phyloP scores from a whole-genome alignment of 2,888 invertebrate species.

The Gibbula magus region DNA sequence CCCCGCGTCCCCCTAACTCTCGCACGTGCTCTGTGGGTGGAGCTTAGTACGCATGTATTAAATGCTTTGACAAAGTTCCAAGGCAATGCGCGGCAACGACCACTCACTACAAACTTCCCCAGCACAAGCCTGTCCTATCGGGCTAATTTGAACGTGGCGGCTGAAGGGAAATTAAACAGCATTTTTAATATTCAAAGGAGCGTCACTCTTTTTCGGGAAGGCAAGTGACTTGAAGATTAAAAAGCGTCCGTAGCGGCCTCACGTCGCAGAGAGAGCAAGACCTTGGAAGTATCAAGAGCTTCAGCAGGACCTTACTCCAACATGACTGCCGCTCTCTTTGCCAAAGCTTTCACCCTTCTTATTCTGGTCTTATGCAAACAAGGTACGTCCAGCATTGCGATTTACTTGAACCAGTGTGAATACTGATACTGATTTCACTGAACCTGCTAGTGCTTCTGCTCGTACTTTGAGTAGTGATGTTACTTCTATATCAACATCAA shows the following conservation, averaged over 20 bases:
- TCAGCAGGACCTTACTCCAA: neutral
- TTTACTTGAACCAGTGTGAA: too few relatives aligned
- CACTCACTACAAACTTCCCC: neutral
- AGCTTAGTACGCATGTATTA: neutral
- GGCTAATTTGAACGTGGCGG: neutral
- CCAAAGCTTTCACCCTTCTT: neutral
- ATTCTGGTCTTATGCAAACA: slow-evolving; percentile 1
- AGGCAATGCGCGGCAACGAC: neutral
- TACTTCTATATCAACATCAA: too few relatives aligned
- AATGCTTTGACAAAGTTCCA: neutral
- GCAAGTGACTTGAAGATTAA: slow-evolving; percentile 1
- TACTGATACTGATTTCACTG: too few relatives aligned
- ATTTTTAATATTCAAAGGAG: neutral
- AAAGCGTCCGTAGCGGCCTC: neutral
- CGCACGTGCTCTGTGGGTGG: neutral
- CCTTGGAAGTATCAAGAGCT: neutral
- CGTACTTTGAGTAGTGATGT: too few relatives aligned
- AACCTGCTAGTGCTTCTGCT: too few relatives aligned
- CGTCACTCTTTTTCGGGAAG: neutral
- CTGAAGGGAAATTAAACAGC: neutral
- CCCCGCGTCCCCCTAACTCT: neutral
- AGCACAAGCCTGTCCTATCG: neutral
- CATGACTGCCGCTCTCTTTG: slow-evolving; percentile 8
- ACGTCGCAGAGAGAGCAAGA: neutral
- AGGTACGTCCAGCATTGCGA: neutral